Percentiles rank a stretch among this genome's conserved stretches.
Evolutionary conservation across 2,797 vertebrate genomes (phyloP).

Genomic region (Xerus rutilus): DNA sequence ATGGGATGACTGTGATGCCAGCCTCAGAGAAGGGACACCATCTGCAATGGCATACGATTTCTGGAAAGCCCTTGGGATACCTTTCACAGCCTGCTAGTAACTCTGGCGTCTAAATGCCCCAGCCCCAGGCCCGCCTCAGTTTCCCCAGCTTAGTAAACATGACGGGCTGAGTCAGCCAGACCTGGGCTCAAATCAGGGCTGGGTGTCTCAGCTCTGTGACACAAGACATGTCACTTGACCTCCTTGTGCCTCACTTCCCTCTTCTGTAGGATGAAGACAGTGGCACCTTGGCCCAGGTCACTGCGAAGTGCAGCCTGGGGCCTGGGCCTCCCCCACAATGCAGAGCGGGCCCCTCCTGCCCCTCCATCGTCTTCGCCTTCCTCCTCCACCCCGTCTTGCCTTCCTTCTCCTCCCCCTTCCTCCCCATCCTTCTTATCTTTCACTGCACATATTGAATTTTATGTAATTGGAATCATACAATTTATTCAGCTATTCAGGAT

Average conservation of each 20-base stretch:
- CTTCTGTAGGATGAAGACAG: background rate
- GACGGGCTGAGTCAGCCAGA: background rate
- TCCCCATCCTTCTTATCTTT: background rate
- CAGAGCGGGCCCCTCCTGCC: rapidly evolving
- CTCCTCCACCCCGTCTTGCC: rapidly evolving
- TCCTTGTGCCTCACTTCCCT: background rate
- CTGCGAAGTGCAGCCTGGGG: too few species aligned
- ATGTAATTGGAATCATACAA: constrained; percentile 68
- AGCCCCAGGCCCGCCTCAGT: background rate
- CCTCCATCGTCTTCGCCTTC: too few species aligned
- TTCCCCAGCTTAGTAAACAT: background rate
- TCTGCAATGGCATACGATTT: too few species aligned
- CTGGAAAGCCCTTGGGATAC: background rate
- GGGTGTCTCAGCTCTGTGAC: background rate
- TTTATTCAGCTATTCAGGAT: constrained; percentile 73
- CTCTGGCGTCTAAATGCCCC: background rate
- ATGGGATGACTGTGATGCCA: background rate
- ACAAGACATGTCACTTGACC: background rate
- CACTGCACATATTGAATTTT: constrained; percentile 66
- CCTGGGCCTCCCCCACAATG: rapidly evolving
- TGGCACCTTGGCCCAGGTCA: rapidly evolving
- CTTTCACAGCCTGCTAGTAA: background rate
- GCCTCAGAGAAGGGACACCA: background rate
- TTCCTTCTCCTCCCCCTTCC: background rate
- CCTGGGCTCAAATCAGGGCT: background rate